Base-by-base conservation (phyloP, 1,140 invertebrate genomes). In the Camponotus vicinus region DNA sequence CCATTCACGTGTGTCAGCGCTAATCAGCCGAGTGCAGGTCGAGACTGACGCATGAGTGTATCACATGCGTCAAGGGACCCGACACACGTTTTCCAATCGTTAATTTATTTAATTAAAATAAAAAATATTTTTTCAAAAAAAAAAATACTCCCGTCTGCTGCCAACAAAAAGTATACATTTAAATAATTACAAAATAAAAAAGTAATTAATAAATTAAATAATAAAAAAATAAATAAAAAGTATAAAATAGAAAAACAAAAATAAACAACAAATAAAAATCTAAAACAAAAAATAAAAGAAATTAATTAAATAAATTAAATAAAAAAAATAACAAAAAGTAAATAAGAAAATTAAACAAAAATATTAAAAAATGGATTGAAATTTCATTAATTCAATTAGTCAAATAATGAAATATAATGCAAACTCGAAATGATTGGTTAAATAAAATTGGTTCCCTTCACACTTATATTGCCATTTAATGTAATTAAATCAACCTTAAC, bases 21-120 rank as follows among this genome's bases (percentile, higher is more conserved):
- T 79, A 69, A 79, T 79, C 63, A 40, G 67, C 52, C 13, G 42
- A 67, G 52, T 37, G 63, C 34, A 57, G 57, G 4, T 15, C 45
- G 13, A 40, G 49, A 69, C 55, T 69, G 63, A 52, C 32, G 18
- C 42, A 40, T n/a, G 77, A 69, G 5, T 21, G 75, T 77, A 45
- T 77, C 27, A 63, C 37, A 34, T 15, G 3, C 6, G 4, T 27
- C 11, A 18, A 69, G 15, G 3, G 9, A 45, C 34, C 63, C 8
- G 37, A 1, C 32, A 1, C 32, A 67, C 13, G 8, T 3, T 52
- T 69, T 42, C 55, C 11, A 34, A 52, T 52, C 15, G 13, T n/a
- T 18, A 27, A 32, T 61, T 52, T 52, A 1, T 18, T 52, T 52
- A 6, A 52, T 52, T 52, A 52, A 52, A 52, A 27, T 27, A 27